Evolutionary conservation across 2,888 invertebrate genomes (phyloP), one percentile per base, ranked within the genome.

Genomic region (Buathra laborator): DNA sequence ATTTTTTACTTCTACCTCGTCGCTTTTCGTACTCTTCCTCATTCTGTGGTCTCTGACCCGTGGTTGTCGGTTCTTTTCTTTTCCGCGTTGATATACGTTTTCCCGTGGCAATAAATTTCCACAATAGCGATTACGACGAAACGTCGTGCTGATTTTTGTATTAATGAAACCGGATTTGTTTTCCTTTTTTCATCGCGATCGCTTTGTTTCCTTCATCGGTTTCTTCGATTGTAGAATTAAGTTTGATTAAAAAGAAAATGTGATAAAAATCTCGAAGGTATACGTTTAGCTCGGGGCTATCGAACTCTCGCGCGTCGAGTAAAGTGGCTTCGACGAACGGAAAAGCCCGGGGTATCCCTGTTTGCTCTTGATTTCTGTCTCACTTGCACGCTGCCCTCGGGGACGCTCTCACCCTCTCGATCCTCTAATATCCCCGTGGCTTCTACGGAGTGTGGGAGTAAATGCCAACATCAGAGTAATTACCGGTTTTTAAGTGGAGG

Each of bases 401-500:
- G 48, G 62, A 24, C 56, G n/a, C 59, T 62, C 14, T 44, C 10
- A 19, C 56, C 44, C 56, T 72, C 72, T 29, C 72, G 29, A 59
- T 59, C 3, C 75, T 75, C 64, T 48, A 51, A 75, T 75, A 75
- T 51, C 75, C 32, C 75, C 75, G 64, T 64, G 56, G 48, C 64
- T 75, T 75, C 62, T 32, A 32, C 32, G 64, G 32, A 75, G 64
- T 32, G 32, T 43, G 46, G 48, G 75, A 75, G 88, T 90, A 89
- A 89, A 90, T 90, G 86, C 86, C 87, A 84, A 88, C 88, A 88
- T 90, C 88, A 84, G 82, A 86, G 89, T 91, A 89, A 91, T 90
- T 90, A 88, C 90, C 89, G 89, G 91, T 90, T 90, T 90, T 91
- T 90, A 90, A 89, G 87, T 87, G 85, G 88, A 89, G 88, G 89